These are phyloP conservation scores for Xylocampa areola DNA, from an alignment of 2,888 invertebrate species.

Conservation along the genomic window DNA sequence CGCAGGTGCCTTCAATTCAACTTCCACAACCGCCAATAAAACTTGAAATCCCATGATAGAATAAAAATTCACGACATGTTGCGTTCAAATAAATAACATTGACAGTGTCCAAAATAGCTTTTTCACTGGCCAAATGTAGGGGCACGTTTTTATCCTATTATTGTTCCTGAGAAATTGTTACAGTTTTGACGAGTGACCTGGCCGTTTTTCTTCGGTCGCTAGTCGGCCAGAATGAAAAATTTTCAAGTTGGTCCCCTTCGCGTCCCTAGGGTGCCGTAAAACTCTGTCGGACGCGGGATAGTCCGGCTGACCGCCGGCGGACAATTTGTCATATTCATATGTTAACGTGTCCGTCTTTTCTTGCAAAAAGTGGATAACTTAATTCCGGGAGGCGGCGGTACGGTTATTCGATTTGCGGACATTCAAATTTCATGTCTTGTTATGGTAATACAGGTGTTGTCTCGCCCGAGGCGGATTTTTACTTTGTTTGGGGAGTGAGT, in stretches of 20 bases:
- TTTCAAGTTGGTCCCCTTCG: slow-evolving; percentile 87
- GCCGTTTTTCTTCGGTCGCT: slow-evolving; percentile 85
- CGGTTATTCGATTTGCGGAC: slow-evolving; percentile 88
- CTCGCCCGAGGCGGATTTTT: slow-evolving; percentile 74
- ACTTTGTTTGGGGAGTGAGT: slow-evolving; percentile 37
- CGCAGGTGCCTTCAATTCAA: slow-evolving; percentile 69
- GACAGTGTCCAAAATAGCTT: slow-evolving; percentile 86
- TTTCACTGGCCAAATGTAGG: slow-evolving; percentile 77
- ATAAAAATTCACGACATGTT: slow-evolving; percentile 87
- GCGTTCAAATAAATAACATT: slow-evolving; percentile 88
- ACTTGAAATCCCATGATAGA: slow-evolving; percentile 86
- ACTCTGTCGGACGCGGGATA: slow-evolving; percentile 81
- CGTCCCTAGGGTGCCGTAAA: slow-evolving; percentile 88
- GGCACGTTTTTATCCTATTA: slow-evolving; percentile 85
- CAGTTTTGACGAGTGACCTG: slow-evolving; percentile 89
- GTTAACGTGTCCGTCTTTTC: slow-evolving; percentile 89
- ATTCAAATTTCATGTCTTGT: slow-evolving; percentile 89
- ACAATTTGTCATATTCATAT: slow-evolving; percentile 91
- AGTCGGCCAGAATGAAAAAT: slow-evolving; percentile 88
- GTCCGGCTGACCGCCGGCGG: slow-evolving; percentile 82
- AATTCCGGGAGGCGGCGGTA: slow-evolving; percentile 79
- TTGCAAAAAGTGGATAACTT: slow-evolving; percentile 90
- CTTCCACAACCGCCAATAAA: slow-evolving; percentile 77
- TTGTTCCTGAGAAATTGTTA: slow-evolving; percentile 90
- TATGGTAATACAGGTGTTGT: slow-evolving; percentile 89